Evolutionary conservation across 2,113 vertebrate genomes (phyloP).

Genomic region (Empidonax alnorum): DNA sequence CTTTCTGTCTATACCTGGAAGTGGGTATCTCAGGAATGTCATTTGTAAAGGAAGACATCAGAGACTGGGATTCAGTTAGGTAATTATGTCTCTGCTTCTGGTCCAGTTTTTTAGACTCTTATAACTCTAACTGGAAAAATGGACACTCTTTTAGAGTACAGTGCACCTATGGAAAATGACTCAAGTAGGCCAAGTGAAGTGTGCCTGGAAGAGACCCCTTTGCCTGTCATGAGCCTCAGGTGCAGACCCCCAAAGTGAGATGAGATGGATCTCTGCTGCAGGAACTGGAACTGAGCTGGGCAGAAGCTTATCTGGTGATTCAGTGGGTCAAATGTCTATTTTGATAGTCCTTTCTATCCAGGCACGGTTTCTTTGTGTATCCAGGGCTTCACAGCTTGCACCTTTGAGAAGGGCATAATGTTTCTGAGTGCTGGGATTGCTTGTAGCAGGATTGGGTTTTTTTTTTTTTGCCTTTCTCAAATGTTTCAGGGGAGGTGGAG

Average conservation of each 20-base stretch:
- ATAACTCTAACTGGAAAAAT: not conserved
- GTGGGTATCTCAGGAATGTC: not conserved
- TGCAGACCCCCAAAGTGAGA: not conserved
- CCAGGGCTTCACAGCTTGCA: not conserved
- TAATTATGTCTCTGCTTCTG: not conserved
- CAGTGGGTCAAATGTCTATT: not conserved
- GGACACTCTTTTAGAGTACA: not conserved
- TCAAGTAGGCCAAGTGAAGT: not conserved
- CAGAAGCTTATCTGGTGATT: not conserved
- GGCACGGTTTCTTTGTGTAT: not conserved
- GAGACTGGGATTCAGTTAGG: not conserved
- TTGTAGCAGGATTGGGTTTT: not conserved
- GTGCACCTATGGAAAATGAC: not conserved
- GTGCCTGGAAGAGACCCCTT: not conserved
- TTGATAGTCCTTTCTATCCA: not conserved
- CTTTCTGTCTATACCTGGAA: not conserved
- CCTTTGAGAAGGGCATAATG: not conserved
- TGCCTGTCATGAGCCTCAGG: not conserved
- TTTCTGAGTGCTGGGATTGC: not conserved
- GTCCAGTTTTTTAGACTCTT: not conserved
- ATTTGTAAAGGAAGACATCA: not conserved
- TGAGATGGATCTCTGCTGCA: not conserved
- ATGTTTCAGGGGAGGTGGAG: not conserved
- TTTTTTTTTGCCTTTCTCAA: not conserved
- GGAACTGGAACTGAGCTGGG: not conserved